Base-by-base conservation (phyloP, 2,113 vertebrate species). In the Balaeniceps rex region DNA sequence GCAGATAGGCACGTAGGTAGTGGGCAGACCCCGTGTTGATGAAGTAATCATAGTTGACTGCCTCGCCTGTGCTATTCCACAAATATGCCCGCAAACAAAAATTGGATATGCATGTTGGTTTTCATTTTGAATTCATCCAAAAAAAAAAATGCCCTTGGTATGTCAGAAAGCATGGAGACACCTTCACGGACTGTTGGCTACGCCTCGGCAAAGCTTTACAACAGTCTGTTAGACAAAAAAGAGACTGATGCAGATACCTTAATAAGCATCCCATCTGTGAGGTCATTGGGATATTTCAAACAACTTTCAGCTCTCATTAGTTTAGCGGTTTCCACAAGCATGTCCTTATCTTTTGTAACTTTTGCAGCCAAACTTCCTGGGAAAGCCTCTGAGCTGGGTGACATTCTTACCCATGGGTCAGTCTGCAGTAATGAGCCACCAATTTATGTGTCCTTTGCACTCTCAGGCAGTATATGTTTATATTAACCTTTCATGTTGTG, bases 141-240 rank as follows among this genome's bases (percentile, higher is more conserved):
- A 98, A 90, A 86, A 66, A 65, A 31, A n/a, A 98, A 97, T 97
- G 97, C 97, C 97, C 97, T 98, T 97, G 98, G 97, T 98, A 98
- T 98, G 98, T 99, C 98, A 98, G 98, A 98, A 98, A 98, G 98
- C 98, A 98, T 98, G 98, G 97, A 98, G 98, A 99, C 98, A 99
- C 99, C 99, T 99, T 99, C 99, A 99, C 98, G 98, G 99, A 98
- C 99, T 98, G 98, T 98, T 99, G 98, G 97, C 98, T 99, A 98
- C 98, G 98, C 98, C 98, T 99, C 97, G 64, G 97, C 98, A 98
- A 97, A 98, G 98, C 98, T 98, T 98, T 91, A 94, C 92, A 98
- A 94, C 98, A 98, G 98, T 98, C 98, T 98, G 98, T 95, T 89
- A 97, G 98, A 99, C 98, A 98, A 98, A 98, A 98, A 98, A 98